A percentile compares a stretch with the other conserved stretches of the same genome.
Evolutionary conservation across 2,888 invertebrate species (phyloP).

Genomic region (Sepiola atlantica): DNA sequence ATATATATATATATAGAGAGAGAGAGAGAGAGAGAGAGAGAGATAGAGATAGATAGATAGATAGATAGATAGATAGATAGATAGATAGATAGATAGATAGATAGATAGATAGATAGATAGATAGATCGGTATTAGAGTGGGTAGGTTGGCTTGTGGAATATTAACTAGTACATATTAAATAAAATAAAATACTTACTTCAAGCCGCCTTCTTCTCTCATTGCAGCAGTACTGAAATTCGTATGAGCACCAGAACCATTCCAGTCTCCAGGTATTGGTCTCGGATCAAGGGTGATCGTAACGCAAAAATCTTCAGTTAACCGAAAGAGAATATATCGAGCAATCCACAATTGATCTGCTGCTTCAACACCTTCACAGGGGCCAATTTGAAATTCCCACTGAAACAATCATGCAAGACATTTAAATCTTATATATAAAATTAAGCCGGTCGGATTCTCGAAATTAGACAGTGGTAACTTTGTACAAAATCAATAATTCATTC

Average conservation of each 20-base stretch:
- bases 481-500: too few species aligned
- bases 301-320: slow-evolving; percentile 77
- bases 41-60: too few species aligned
- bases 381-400: slow-evolving; percentile 83
- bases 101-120: too few species aligned
- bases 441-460: not conserved
- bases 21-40: too few species aligned
- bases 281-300: slow-evolving; percentile 77
- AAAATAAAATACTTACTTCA: slow-evolving; percentile 60
- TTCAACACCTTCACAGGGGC: slow-evolving; percentile 89
- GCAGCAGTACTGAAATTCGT: slow-evolving; percentile 94
- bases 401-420: not conserved
- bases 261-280: slow-evolving; percentile 76
- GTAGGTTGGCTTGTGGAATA: too few species aligned
- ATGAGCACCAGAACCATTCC: slow-evolving; percentile 87
- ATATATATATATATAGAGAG: too few species aligned
- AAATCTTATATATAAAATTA: not conserved
- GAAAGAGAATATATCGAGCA: slow-evolving; percentile 76
- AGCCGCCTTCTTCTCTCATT: slow-evolving; percentile 83
- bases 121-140: too few species aligned
- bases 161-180: not conserved
- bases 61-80: too few species aligned
- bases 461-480: not conserved
- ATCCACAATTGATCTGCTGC: slow-evolving; percentile 78
- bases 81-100: too few species aligned